These are phyloP conservation scores for Drosophila peninsularis DNA, from an alignment of 2,888 invertebrate genomes.

Conservation along the genomic window DNA sequence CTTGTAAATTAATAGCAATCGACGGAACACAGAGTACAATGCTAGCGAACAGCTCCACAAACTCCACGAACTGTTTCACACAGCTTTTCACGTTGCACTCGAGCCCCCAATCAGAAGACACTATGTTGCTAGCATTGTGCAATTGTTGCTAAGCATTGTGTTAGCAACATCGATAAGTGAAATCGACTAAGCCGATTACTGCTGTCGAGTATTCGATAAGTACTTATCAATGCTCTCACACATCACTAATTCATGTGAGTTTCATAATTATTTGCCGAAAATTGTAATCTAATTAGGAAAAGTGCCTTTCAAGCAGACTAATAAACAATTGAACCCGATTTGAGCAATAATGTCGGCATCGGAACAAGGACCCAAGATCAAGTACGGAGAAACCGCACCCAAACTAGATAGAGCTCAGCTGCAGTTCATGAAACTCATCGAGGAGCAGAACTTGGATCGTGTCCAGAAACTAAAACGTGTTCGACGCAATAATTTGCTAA, in stretches of 20 bases:
- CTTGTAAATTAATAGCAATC: slow-evolving; percentile 56
- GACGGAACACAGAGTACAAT: slow-evolving; percentile 51
- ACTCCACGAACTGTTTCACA: slow-evolving; percentile 58
- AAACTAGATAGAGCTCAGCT: slow-evolving; percentile 88
- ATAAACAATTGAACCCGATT: slow-evolving; percentile 15
- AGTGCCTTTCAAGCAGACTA: slow-evolving; percentile 1
- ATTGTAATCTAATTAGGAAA: slow-evolving; percentile 9
- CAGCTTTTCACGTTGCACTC: slow-evolving; percentile 60
- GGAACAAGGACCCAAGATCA: slow-evolving; percentile 79
- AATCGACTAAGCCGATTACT: slow-evolving; percentile 1
- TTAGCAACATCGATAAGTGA: slow-evolving; percentile 9
- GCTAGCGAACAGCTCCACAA: slow-evolving; percentile 53
- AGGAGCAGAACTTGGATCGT: slow-evolving; percentile 90
- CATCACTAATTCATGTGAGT: slow-evolving; percentile 48
- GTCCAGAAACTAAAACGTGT: slow-evolving; percentile 88
- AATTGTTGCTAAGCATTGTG: slow-evolving; percentile 38
- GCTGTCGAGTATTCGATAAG: slow-evolving; percentile 5
- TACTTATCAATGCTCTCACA: slow-evolving; percentile 5
- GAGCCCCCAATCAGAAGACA: slow-evolving; percentile 60
- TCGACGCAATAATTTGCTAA: slow-evolving; percentile 88
- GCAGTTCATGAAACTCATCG: slow-evolving; percentile 92
- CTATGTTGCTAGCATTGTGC: slow-evolving; percentile 35
- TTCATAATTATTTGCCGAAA: slow-evolving; percentile 60
- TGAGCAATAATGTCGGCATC: slow-evolving; percentile 77
- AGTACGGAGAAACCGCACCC: slow-evolving; percentile 81